Evolutionary conservation across 2,113 vertebrate genomes (phyloP).

Genomic region (Hydrochoerus hydrochaeris): DNA sequence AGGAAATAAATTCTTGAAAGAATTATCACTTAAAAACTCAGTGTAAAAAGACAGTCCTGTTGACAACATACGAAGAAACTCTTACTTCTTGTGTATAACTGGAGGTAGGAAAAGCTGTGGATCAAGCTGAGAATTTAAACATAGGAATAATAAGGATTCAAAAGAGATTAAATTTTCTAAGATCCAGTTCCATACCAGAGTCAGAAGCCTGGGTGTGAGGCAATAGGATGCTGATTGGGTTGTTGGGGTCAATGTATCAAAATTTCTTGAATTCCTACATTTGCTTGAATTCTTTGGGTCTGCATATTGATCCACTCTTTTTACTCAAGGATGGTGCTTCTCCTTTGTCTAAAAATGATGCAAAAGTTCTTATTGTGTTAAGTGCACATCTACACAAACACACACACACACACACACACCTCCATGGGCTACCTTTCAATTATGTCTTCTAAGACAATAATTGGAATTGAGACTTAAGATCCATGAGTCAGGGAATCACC

Average conservation of each 20-base stretch:
- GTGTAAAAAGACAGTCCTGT: neutral
- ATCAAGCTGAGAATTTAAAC: neutral
- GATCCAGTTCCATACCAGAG: neutral
- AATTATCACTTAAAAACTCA: neutral
- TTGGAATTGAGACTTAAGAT: neutral
- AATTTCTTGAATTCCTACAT: neutral
- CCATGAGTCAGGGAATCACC: neutral
- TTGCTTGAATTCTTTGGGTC: neutral
- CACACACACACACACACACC: too few relatives aligned
- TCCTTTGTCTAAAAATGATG: neutral
- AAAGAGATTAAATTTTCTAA: neutral
- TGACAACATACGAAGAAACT: neutral
- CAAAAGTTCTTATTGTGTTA: neutral
- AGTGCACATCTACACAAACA: too few relatives aligned
- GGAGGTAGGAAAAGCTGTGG: neutral
- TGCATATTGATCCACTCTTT: neutral
- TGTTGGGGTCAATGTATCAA: neutral
- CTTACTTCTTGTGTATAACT: neutral
- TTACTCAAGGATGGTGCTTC: neutral
- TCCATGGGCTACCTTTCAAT: neutral
- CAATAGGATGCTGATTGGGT: neutral
- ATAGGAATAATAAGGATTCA: neutral
- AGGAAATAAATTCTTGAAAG: neutral
- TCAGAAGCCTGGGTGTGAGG: neutral
- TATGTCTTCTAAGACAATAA: neutral